Evolutionary conservation across 2,888 invertebrate genomes (phyloP).

Genomic region (Meliscaeva auricollis): DNA sequence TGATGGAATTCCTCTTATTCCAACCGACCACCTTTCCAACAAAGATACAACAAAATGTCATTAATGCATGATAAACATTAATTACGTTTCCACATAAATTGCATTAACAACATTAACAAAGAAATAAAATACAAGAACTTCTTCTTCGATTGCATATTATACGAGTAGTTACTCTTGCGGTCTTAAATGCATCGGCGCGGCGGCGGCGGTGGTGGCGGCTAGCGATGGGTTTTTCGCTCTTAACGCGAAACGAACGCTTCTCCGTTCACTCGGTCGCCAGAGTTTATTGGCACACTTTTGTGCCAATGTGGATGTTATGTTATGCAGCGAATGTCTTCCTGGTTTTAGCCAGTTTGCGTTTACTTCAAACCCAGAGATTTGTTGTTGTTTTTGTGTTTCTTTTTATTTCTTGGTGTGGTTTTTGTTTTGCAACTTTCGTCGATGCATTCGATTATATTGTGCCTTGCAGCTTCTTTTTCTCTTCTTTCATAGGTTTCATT

Average conservation of each 20-base stretch:
- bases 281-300: conserved; percentile 81
- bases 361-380: conserved; percentile 35
- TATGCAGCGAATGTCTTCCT: conserved; percentile 76
- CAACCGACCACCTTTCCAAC: background rate
- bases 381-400: conserved; percentile 37
- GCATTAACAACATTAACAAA: conserved; percentile 37
- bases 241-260: conserved; percentile 45
- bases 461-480: conserved; percentile 17
- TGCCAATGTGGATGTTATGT: conserved; percentile 57
- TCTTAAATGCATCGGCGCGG: background rate
- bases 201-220: background rate
- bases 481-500: background rate
- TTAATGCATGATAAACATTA: conserved; percentile 11
- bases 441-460: conserved; percentile 72
- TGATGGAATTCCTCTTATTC: background rate
- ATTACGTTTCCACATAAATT: conserved; percentile 46
- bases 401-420: conserved; percentile 48
- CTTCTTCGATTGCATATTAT: conserved; percentile 53
- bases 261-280: conserved; percentile 80
- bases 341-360: conserved; percentile 69
- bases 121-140: conserved; percentile 56
- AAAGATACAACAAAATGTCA: background rate
- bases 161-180: background rate
- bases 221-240: conserved; percentile 53
- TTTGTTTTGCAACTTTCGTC: conserved; percentile 64